These are phyloP conservation scores for Toxonevra muliebris DNA, from an alignment of 2,888 invertebrate species.

Conservation along the genomic window DNA sequence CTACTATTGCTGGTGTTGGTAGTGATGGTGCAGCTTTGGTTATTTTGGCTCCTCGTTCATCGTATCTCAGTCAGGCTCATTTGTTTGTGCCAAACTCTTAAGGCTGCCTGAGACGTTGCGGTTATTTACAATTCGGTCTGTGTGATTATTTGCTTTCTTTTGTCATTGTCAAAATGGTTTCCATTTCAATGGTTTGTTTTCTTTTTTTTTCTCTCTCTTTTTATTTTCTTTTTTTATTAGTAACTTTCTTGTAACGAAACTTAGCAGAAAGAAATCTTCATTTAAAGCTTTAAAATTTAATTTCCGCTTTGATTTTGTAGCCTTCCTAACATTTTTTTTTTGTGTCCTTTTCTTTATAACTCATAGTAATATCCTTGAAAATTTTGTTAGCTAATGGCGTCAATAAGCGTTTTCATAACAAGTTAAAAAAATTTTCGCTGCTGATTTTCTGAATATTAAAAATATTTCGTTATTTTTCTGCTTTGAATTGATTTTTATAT, in stretches of 20 bases:
- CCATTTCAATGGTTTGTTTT: neutral
- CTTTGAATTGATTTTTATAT: too few species aligned
- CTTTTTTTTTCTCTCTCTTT: neutral
- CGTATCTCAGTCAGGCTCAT: neutral
- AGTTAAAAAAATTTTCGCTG: too few species aligned
- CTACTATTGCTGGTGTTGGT: neutral
- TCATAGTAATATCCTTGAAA: too few species aligned
- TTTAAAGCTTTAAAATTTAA: conserved; percentile 7
- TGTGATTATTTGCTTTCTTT: conserved; percentile 5
- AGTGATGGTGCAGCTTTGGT: neutral
- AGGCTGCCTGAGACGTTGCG: neutral
- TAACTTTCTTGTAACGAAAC: too few species aligned
- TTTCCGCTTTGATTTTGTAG: neutral
- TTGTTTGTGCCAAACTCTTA: conserved; percentile 4
- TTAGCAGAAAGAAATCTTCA: neutral
- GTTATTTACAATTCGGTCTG: conserved; percentile 7
- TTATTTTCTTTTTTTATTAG: neutral
- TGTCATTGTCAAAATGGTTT: neutral
- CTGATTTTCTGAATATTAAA: too few species aligned
- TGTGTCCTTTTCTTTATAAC: too few species aligned
- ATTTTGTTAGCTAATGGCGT: too few species aligned
- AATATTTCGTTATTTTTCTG: too few species aligned
- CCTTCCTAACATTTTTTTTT: too few species aligned
- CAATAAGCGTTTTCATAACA: too few species aligned
- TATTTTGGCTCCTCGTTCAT: neutral